Percentiles rank a stretch among this genome's conserved stretches.
These are phyloP conservation scores for Eupeodes luniger DNA, from an alignment of 2,888 invertebrate genomes.

Conservation along the genomic window DNA sequence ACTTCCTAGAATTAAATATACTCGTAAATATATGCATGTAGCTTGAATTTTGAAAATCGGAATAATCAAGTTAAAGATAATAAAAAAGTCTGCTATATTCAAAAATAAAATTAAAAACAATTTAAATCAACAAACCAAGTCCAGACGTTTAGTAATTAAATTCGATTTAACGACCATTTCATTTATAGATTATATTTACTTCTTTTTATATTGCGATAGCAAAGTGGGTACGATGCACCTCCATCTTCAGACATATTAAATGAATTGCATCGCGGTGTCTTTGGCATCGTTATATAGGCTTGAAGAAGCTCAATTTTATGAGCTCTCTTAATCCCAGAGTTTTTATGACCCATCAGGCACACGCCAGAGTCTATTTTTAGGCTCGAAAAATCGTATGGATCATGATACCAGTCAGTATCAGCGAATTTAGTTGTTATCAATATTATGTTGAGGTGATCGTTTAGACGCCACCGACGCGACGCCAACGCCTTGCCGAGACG, in stretches of 20 bases:
- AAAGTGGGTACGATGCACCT: slow-evolving; percentile 40
- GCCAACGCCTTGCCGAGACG: no score
- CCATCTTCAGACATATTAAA: background rate
- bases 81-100: background rate
- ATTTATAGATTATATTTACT: slow-evolving; percentile 10
- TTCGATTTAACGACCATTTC: slow-evolving; percentile 28
- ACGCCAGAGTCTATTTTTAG: background rate
- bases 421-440: background rate
- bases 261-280: slow-evolving; percentile 3
- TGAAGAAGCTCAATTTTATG: background rate
- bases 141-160: slow-evolving; percentile 45
- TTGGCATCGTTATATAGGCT: background rate
- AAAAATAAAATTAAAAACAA: background rate
- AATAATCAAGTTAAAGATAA: background rate
- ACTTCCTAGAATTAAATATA: no score
- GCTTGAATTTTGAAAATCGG: background rate
- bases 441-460: no score
- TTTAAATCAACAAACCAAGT: slow-evolving; percentile 17
- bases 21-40: no score
- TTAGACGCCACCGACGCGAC: no score
- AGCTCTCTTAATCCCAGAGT: background rate
- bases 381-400: background rate
- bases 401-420: no score
- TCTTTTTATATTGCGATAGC: slow-evolving; percentile 21
- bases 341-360: background rate